A percentile compares a stretch with the other conserved stretches of the same genome.
These are phyloP conservation scores for Balaeniceps rex DNA, from an alignment of 2,113 vertebrate species.

Conservation along the genomic window DNA sequence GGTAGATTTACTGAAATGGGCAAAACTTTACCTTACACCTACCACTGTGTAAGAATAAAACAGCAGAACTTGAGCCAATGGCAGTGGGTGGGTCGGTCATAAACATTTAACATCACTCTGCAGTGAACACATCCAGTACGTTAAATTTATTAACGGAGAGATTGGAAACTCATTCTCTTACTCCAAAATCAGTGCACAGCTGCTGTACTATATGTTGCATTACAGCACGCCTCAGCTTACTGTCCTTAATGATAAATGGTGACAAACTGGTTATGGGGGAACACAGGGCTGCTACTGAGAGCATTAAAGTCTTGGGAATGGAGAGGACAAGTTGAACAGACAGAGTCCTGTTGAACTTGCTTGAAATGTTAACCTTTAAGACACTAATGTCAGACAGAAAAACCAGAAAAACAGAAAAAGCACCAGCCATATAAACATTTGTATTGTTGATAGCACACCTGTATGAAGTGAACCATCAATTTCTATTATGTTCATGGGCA, in stretches of 20 bases:
- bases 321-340: not conserved
- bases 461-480: not conserved
- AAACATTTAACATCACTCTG: not conserved
- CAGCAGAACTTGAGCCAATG: not conserved
- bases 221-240: not conserved
- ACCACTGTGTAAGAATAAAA: not conserved
- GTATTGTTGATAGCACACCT: not conserved
- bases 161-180: not conserved
- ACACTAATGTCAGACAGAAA: not conserved
- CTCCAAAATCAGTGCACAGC: not conserved
- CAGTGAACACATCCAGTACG: not conserved
- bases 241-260: not conserved
- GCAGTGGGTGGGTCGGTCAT: not conserved
- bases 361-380: not conserved
- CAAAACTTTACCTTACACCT: not conserved
- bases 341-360: not conserved
- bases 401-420: not conserved
- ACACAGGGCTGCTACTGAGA: not conserved
- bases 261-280: not conserved
- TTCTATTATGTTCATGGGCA: not conserved
- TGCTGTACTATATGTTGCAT: not conserved
- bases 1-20: not conserved
- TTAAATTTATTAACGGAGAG: not conserved
- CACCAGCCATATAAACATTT: not conserved
- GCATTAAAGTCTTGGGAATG: not conserved